These are phyloP conservation scores for Myotis pilosus DNA, from an alignment of 2,797 vertebrate genomes.

Conservation along the genomic window DNA sequence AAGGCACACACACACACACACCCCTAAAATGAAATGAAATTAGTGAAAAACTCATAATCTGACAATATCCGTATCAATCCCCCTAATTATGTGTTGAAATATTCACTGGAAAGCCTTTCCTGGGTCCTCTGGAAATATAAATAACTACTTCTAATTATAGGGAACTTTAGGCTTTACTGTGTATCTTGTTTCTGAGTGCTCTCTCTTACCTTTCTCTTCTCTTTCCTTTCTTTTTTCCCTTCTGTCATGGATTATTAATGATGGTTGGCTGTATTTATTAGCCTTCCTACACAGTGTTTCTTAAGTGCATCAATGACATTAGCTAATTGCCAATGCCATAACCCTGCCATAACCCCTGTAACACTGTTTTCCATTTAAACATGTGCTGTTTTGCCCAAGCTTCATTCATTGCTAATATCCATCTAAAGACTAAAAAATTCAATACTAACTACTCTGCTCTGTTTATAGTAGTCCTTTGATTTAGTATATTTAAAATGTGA, in stretches of 20 bases:
- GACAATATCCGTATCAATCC: neutral
- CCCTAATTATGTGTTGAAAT: neutral
- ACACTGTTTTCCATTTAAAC: conserved; percentile 10
- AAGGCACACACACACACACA: neutral
- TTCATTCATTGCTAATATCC: conserved; percentile 25
- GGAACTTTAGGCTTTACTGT: neutral
- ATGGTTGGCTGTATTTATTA: conserved; percentile 53
- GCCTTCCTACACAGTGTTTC: conserved; percentile 27
- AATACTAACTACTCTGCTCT: neutral
- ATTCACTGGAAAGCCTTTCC: conserved; percentile 3
- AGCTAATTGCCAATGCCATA: conserved; percentile 40
- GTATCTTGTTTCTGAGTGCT: neutral
- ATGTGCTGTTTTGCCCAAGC: neutral
- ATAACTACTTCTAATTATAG: conserved; percentile 45
- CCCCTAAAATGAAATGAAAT: neutral
- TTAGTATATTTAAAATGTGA: neutral
- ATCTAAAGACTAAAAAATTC: neutral
- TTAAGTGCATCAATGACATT: conserved; percentile 58
- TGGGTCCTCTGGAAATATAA: neutral
- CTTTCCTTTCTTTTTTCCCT: neutral
- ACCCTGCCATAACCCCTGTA: neutral
- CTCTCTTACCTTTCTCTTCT: neutral
- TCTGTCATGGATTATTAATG: conserved; percentile 60
- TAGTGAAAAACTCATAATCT: neutral
- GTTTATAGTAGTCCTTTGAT: neutral